phyloP scores from a whole-genome alignment of 1,140 invertebrate genomes.

The Cryptotermes secundus region DNA sequence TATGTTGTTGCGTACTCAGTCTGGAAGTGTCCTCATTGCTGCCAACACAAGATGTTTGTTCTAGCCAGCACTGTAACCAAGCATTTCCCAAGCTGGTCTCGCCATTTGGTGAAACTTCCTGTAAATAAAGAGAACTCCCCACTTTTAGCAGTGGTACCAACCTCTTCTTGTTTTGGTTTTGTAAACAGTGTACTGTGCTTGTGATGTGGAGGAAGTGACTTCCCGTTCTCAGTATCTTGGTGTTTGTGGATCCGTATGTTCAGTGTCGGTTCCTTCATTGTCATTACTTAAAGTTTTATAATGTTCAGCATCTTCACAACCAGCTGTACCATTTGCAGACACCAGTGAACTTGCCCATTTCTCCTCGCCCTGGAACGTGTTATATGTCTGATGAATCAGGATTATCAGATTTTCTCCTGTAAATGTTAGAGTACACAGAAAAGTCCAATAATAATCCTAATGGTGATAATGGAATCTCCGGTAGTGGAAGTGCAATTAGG shows the following conservation, averaged over 20 bases:
- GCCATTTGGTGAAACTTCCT: not conserved
- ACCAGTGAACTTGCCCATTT: not conserved
- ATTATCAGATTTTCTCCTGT: not conserved
- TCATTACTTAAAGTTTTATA: not conserved
- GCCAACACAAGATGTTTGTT: not conserved
- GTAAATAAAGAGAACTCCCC: not conserved
- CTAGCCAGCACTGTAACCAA: not conserved
- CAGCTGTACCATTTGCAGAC: not conserved
- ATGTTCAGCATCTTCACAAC: not conserved
- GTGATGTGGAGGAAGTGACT: not conserved
- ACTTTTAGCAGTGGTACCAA: not conserved
- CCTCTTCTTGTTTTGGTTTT: not conserved
- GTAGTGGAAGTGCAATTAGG: conserved; percentile 15
- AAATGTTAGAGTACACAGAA: conserved; percentile 11
- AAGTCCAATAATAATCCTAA: not conserved
- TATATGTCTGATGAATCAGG: not conserved
- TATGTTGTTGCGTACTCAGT: not conserved
- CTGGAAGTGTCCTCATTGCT: not conserved
- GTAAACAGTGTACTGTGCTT: not conserved
- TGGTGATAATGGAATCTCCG: not conserved
- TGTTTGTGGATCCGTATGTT: not conserved
- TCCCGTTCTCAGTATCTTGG: not conserved
- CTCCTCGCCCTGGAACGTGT: not conserved
- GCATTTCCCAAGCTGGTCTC: not conserved
- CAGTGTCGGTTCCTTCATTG: not conserved